These are phyloP conservation scores for Caenorhabditis sp. DNA, from an alignment of 2,888 invertebrate species.

Conservation along the genomic window DNA sequence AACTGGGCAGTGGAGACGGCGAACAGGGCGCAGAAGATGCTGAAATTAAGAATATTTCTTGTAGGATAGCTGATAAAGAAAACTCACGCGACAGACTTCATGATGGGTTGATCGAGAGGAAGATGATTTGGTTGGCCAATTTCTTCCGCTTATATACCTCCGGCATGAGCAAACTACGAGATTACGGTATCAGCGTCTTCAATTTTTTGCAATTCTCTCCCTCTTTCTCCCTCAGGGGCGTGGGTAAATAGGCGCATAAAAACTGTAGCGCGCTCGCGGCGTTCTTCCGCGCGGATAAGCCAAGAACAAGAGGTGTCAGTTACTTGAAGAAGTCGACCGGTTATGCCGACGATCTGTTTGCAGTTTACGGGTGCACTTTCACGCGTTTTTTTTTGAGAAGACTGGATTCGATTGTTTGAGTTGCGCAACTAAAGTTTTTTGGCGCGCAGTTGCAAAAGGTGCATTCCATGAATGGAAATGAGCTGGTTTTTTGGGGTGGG, in stretches of 20 bases:
- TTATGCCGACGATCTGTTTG: constrained; percentile 33
- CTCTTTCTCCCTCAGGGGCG: constrained; percentile 21
- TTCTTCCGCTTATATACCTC: constrained; percentile 37
- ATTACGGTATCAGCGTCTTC: constrained; percentile 41
- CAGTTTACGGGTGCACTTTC: constrained; percentile 45
- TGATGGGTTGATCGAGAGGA: constrained; percentile 14
- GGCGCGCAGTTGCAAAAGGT: constrained; percentile 9
- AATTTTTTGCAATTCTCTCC: constrained; percentile 14
- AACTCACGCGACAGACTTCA: constrained; percentile 58
- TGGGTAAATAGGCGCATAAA: constrained; percentile 42
- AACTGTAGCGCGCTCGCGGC: constrained; percentile 5
- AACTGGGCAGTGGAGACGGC: constrained; percentile 50
- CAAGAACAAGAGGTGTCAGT: constrained; percentile 28
- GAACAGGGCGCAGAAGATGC: constrained; percentile 51
- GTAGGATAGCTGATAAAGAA: neutral
- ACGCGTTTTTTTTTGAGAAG: constrained; percentile 26
- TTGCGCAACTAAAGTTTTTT: constrained; percentile 28
- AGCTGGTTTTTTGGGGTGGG: no score
- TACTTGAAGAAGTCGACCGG: constrained; percentile 33
- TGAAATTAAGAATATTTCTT: constrained; percentile 13
- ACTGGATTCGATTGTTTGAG: constrained; percentile 16
- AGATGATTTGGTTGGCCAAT: constrained; percentile 4
- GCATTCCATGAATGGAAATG: neutral
- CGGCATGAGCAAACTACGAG: constrained; percentile 41
- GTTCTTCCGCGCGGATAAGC: constrained; percentile 28